Evolutionary conservation across 2,797 vertebrate species (phyloP).

Genomic region (Vespertilio murinus): DNA sequence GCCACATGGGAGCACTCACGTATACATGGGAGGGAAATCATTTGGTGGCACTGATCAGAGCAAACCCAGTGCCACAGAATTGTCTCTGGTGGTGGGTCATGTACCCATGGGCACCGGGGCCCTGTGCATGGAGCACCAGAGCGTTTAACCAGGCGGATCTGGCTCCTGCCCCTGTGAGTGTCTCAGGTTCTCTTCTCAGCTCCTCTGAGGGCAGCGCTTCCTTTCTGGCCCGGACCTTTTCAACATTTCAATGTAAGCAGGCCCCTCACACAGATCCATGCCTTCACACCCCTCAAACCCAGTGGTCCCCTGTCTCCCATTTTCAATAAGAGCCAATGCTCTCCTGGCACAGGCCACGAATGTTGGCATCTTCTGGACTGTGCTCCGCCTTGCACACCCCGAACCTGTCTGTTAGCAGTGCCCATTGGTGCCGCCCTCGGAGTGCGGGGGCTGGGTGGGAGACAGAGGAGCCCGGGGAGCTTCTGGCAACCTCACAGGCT

Average conservation of each 20-base stretch:
- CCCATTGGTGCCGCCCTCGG: accelerated
- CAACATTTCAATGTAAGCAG: accelerated
- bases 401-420: accelerated
- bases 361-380: accelerated
- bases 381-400: accelerated
- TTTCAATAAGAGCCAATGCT: background rate
- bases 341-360: background rate
- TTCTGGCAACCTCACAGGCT: background rate
- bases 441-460: background rate
- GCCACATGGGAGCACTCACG: accelerated
- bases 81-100: too few relatives aligned
- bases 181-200: background rate
- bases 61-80: accelerated
- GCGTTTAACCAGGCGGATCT: accelerated
- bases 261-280: accelerated
- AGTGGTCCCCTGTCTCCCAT: background rate
- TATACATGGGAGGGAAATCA: background rate
- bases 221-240: background rate
- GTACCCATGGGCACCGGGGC: accelerated
- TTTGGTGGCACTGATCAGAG: background rate
- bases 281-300: too few relatives aligned
- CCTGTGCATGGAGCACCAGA: accelerated
- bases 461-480: background rate
- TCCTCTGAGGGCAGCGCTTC: accelerated
- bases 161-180: accelerated